Conservation (phyloP, 2,113 vertebrate genomes). For the Heterochromis multidens region DNA sequence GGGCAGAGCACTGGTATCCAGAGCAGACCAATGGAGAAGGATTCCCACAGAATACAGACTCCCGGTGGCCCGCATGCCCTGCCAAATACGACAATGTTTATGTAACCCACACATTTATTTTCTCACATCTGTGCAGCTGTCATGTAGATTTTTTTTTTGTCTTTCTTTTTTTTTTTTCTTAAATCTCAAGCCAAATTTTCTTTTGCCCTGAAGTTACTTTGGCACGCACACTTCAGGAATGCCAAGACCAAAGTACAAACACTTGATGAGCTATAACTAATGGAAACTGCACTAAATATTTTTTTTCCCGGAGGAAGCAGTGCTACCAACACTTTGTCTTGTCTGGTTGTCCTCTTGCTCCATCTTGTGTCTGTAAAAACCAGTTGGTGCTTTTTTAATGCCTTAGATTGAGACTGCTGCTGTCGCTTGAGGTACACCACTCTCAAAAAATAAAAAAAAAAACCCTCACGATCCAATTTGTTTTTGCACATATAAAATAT, state of each 20-base stretch:
- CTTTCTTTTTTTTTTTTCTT: no score
- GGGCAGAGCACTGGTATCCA: not conserved
- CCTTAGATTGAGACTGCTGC: not conserved
- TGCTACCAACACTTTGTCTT: not conserved
- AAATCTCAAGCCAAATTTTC: not conserved
- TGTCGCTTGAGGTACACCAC: not conserved
- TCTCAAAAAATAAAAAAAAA: not conserved
- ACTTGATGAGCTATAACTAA: not conserved
- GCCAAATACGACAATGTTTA: not conserved
- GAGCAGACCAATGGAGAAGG: not conserved
- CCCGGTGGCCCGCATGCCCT: not conserved
- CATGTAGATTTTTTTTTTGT: no score
- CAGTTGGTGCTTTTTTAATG: not conserved
- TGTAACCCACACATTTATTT: not conserved
- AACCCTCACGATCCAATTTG: not conserved
- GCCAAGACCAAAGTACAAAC: not conserved
- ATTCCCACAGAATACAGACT: not conserved
- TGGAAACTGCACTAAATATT: not conserved
- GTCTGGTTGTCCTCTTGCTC: constrained; percentile 32
- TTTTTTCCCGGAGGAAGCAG: not conserved
- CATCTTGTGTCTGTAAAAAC: constrained; percentile 34
- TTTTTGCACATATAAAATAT: not conserved
- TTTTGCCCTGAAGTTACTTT: not conserved
- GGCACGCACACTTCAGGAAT: not conserved
- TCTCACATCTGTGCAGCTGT: not conserved